phyloP scores from a whole-genome alignment of 2,113 vertebrate species.

The Diadophis punctatus region DNA sequence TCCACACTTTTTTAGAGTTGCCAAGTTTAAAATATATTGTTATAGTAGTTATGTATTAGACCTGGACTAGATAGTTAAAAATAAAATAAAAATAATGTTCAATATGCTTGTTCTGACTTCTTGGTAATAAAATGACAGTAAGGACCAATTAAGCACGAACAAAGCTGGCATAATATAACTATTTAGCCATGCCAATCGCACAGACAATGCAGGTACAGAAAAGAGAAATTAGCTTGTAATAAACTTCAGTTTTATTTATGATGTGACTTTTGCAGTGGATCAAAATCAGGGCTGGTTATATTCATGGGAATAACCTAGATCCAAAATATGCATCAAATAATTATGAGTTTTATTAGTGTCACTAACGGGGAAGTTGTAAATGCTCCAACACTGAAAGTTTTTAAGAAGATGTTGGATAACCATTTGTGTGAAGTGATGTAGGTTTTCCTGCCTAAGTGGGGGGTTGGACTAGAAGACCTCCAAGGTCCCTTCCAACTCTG shows the following conservation, averaged over 20 bases:
- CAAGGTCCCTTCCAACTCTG: no score
- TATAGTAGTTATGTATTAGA: not conserved
- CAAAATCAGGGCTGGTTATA: not conserved
- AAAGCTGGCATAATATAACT: not conserved
- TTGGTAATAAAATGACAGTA: not conserved
- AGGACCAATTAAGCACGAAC: not conserved
- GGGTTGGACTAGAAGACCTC: no score
- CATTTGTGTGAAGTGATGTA: no score
- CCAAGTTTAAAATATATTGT: not conserved
- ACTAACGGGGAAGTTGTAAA: no score
- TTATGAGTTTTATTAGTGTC: not conserved
- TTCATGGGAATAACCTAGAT: not conserved
- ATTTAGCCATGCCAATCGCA: not conserved
- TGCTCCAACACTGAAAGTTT: no score
- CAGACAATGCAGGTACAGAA: not conserved
- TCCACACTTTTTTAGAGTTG: not conserved
- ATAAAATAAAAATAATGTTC: not conserved
- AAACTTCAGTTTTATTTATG: not conserved
- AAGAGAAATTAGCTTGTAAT: not conserved
- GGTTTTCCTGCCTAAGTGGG: no score
- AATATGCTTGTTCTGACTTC: not conserved
- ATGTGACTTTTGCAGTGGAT: not conserved
- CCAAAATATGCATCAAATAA: not conserved
- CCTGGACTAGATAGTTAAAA: not conserved
- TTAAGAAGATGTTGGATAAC: no score